Evolutionary conservation across 2,888 invertebrate genomes (phyloP), one percentile per base, ranked within the genome.

Genomic region (Trissonchulus latispiculum): DNA sequence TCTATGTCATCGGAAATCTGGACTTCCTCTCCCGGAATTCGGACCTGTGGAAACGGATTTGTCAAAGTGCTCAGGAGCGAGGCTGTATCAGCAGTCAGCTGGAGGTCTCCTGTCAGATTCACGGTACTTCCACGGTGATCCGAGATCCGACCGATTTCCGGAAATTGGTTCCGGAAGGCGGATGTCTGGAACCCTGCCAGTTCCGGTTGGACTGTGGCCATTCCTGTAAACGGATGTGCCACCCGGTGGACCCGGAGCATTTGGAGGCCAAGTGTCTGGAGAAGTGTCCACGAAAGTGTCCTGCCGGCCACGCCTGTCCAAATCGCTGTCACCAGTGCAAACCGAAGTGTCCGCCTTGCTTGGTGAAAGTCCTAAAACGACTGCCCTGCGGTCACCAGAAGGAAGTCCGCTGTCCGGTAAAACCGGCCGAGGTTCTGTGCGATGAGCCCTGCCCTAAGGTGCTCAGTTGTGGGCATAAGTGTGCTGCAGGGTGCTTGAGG

Each of bases 121-220:
- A 35, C 31, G 67, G 67, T 73, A 77, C 37, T 35, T 29, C 2
- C 29, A 71, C 2, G 73, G 77, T 62, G n/a, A 29, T 68, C 3
- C 32, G 8, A 18, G 15, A 68, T 3, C 33, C 33, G 33, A 18
- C n/a, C 18, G 75, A 76, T 23, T 79, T 79, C 72, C 78, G 79
- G 61, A 72, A 77, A 1, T 64, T 76, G 35, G 79, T 76, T 2
- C 81, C 82, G 8, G 83, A 82, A 74, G 84, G 84, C n/a, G 90
- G 90, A 0, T 90, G 90, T 79, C 79, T 81, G 1, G 79, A 83
- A 71, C 84, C 82, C 29, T 91, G 90, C 80, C 83, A 85, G 29
- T 78, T 79, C 59, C 79, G 81, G 1, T 80, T 89, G 66, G 73
- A 77, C 0, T 91, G 90, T 80, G 88, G 88, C 0, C 90, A 91